These are phyloP conservation scores for Euclidia mi DNA, from an alignment of 2,888 invertebrate species.

Conservation along the genomic window DNA sequence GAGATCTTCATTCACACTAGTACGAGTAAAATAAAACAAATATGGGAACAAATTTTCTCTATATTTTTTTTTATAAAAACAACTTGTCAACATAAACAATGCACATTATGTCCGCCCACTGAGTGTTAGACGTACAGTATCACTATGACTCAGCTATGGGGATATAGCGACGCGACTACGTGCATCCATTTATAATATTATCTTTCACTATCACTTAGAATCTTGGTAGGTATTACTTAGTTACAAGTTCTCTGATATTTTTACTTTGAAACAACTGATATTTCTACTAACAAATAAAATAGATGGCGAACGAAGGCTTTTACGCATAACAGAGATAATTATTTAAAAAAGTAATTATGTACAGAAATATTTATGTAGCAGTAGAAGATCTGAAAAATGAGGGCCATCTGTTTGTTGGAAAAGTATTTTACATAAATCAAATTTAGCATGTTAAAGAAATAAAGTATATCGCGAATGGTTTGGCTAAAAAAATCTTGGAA, in stretches of 20 bases:
- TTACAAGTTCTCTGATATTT: conserved; percentile 38
- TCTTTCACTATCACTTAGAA: conserved; percentile 39
- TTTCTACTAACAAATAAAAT: no score
- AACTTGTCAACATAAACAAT: conserved; percentile 80
- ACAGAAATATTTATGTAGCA: neutral
- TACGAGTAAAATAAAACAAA: conserved; percentile 41
- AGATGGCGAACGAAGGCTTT: no score
- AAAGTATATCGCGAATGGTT: no score
- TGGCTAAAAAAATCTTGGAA: no score
- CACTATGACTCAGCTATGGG: conserved; percentile 39
- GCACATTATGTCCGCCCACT: conserved; percentile 34
- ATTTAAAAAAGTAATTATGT: no score
- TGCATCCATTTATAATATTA: conserved; percentile 32
- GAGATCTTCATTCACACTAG: no score
- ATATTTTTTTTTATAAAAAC: conserved; percentile 76
- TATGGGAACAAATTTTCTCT: conserved; percentile 78
- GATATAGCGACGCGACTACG: conserved; percentile 30
- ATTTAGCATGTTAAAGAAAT: no score
- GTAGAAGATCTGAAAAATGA: no score
- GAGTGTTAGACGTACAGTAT: conserved; percentile 44
- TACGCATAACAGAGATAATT: no score
- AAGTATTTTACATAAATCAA: no score
- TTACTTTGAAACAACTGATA: no score
- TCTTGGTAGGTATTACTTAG: conserved; percentile 44
- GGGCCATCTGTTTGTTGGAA: no score